A percentile compares a stretch with the other conserved stretches of the same genome.
Conservation (phyloP, 92 coral and sea anemone genomes). For the Epizoanthus ramosus region DNA sequence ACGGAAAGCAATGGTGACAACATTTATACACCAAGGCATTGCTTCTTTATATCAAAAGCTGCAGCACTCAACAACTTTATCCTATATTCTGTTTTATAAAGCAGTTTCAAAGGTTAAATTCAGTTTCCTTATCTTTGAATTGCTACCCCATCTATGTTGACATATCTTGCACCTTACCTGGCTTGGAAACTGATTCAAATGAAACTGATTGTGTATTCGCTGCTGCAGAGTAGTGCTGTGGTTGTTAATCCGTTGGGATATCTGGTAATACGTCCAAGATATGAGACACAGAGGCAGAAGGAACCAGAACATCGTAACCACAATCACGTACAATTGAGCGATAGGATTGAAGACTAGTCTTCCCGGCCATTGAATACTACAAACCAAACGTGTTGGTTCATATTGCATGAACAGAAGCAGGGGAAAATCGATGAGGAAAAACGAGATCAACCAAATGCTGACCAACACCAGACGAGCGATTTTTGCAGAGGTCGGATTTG, state of each 20-base stretch:
- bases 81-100: too few species aligned
- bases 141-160: too few species aligned
- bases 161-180: slow-evolving; percentile 5
- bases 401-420: slow-evolving; percentile 34
- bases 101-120: too few species aligned
- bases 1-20: too few species aligned
- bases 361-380: slow-evolving; percentile 21
- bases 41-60: too few species aligned
- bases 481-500: background rate
- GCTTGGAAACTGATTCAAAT: background rate
- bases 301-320: slow-evolving; percentile 29
- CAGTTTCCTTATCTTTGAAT: too few species aligned
- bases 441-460: slow-evolving; percentile 17
- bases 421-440: slow-evolving; percentile 35
- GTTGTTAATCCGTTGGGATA: slow-evolving; percentile 22
- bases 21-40: too few species aligned
- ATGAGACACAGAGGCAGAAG: slow-evolving; percentile 10
- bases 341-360: background rate
- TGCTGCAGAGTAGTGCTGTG: slow-evolving; percentile 30
- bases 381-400: background rate
- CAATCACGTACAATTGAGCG: slow-evolving; percentile 18
- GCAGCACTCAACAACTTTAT: too few species aligned
- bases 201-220: slow-evolving; percentile 24
- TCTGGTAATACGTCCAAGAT: slow-evolving; percentile 33
- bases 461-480: slow-evolving; percentile 3